These are phyloP conservation scores for Epistrophe eligans DNA, from an alignment of 2,888 invertebrate species.

Conservation along the genomic window DNA sequence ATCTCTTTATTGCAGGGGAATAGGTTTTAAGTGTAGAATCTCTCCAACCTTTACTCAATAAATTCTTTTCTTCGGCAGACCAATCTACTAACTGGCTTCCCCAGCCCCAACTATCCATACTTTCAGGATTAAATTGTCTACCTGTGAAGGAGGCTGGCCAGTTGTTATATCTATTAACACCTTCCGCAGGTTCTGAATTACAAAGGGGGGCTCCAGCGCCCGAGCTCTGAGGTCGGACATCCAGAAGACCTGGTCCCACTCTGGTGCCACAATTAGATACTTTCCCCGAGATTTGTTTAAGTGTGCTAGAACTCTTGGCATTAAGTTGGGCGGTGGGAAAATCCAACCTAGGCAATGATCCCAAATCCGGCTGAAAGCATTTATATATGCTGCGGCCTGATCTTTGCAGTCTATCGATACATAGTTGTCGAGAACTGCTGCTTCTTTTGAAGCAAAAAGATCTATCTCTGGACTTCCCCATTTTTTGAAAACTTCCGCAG, in stretches of 20 bases:
- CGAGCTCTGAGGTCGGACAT: conserved; percentile 12
- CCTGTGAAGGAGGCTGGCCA: too few species aligned
- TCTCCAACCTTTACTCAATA: neutral
- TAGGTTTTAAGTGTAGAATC: conserved; percentile 36
- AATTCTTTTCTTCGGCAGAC: neutral
- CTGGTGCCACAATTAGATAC: conserved; percentile 30
- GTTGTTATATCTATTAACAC: neutral
- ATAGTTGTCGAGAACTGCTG: conserved; percentile 35
- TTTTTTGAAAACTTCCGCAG: conserved; percentile 1
- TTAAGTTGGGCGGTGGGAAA: conserved; percentile 17
- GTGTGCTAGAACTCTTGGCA: conserved; percentile 36
- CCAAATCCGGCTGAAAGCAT: conserved; percentile 29
- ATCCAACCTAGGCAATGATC: conserved; percentile 14
- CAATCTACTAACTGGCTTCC: neutral
- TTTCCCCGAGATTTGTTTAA: conserved; percentile 24
- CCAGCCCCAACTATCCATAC: conserved; percentile 43
- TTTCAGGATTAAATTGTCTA: conserved; percentile 39
- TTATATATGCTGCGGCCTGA: neutral
- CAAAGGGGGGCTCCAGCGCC: neutral
- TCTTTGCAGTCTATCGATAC: conserved; percentile 27
- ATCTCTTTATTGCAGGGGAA: conserved; percentile 35
- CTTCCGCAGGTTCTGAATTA: neutral
- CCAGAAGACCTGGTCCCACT: conserved; percentile 45
- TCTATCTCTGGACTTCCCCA: conserved; percentile 23
- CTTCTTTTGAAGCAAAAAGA: conserved; percentile 36